Percentiles rank a stretch among this genome's conserved stretches.
Conservation (phyloP, 2,113 vertebrate genomes). For the Myotis yumanensis region DNA sequence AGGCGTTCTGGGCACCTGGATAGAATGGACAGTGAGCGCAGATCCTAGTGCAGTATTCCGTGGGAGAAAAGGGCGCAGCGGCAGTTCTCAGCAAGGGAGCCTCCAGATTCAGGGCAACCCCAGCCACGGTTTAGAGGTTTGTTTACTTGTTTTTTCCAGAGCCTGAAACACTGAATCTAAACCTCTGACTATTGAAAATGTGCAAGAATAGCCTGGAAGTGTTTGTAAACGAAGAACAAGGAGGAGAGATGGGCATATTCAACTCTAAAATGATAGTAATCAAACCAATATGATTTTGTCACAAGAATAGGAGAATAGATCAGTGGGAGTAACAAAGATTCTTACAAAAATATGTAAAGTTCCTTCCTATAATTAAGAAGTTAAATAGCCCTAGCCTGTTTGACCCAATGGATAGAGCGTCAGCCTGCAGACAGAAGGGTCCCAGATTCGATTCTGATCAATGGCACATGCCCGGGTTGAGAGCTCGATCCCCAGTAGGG, state of each 20-base stretch:
- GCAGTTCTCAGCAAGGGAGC: neutral
- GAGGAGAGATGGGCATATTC: neutral
- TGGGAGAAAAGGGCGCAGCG: neutral
- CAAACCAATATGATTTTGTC: neutral
- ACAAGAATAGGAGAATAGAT: neutral
- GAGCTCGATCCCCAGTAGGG: no score
- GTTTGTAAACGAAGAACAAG: neutral
- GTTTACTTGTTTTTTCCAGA: neutral
- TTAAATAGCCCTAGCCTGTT: neutral
- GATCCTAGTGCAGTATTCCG: neutral
- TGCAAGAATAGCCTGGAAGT: neutral
- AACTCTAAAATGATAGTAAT: neutral
- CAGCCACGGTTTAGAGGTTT: neutral
- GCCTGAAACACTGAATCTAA: neutral
- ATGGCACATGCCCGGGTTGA: no score
- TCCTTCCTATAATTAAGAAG: neutral
- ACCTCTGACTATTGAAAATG: neutral
- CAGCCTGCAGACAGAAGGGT: no score
- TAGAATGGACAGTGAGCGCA: neutral
- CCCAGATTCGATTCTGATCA: no score
- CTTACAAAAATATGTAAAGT: neutral
- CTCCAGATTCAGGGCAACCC: neutral
- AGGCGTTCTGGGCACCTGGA: neutral
- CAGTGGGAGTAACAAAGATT: neutral
- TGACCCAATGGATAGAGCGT: no score